Percentiles rank a stretch among this genome's conserved stretches.
These are phyloP conservation scores for Hippocampus comes DNA, from an alignment of 2,113 vertebrate species.

Conservation along the genomic window DNA sequence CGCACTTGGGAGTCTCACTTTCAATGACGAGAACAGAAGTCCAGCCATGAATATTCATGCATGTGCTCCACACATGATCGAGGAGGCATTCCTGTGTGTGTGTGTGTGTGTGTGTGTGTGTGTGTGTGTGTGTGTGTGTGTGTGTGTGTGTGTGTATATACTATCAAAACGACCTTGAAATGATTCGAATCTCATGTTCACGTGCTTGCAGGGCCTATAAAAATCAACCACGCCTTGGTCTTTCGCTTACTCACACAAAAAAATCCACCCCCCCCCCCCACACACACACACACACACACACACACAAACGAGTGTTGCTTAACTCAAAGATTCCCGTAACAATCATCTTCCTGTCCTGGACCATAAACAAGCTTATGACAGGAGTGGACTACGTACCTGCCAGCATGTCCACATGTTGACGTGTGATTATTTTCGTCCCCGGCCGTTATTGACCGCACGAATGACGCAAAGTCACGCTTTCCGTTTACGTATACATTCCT, in stretches of 20 bases:
- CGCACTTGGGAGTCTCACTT: constrained; percentile 20
- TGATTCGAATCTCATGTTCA: constrained; percentile 42
- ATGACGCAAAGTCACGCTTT: constrained; percentile 27
- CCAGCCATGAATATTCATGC: constrained; percentile 64
- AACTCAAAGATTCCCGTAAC: constrained; percentile 46
- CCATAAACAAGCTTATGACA: constrained; percentile 46
- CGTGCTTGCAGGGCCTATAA: constrained; percentile 40
- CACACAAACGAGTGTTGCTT: constrained; percentile 26
- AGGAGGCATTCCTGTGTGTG: neutral
- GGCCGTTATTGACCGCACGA: constrained; percentile 26
- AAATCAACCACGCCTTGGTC: constrained; percentile 24
- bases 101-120: neutral
- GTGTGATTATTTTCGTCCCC: neutral
- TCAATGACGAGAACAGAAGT: constrained; percentile 20
- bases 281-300: constrained; percentile 16
- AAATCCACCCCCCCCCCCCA: neutral
- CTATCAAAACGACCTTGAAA: constrained; percentile 59
- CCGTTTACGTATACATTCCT: constrained; percentile 40
- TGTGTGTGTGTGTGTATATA: neutral
- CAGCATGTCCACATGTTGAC: neutral
- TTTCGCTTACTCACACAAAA: constrained; percentile 2
- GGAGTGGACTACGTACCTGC: constrained; percentile 24
- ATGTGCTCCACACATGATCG: constrained; percentile 29
- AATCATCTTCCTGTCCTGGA: constrained; percentile 36
- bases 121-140: neutral